Base-by-base conservation (phyloP, 2,888 invertebrate species). In the Euproctis similis region DNA sequence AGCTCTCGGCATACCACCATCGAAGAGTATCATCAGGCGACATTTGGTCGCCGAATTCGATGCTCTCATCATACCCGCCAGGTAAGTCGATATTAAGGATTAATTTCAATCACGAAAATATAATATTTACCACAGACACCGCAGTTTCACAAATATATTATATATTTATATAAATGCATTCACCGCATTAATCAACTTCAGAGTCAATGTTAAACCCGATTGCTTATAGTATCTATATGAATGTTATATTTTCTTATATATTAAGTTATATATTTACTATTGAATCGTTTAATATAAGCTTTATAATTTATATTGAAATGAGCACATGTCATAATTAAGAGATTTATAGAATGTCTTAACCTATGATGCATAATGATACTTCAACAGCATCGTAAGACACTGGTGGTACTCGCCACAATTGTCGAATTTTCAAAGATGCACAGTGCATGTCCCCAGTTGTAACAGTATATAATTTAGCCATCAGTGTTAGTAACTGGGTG, bases 41-140 rank as follows among this genome's bases (percentile, higher is more conserved):
- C 97, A 97, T 80, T 87, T 97, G 44, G 90, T 93, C 39, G 93
- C 95, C 3, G 96, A 97, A 86, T 89, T 97, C 56, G 96, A 96
- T 75, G 91, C 93, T 28, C 89, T 97, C 52, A 89, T 97, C 47
- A 89, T 94, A 64, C 96, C 97, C 53, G 96, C 97, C 69, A 95
- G 97, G 96, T 94, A 84, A 71, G 63, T 61, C 27, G 34, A 29
- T 19, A 36, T 3, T 8, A 2, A 8, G 30, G 39, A 33, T 36
- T 26, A 24, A 30, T 28, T 9, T 13, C 8, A 21, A 10, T 10
- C 31, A 34, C 24, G 55, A 49, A 59, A 62, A 62, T 53, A 54
- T 56, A 60, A 64, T 60, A 60, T 65, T 64, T 65, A 48, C 58
- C 47, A 43, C 19, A 45, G 33, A 48, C 39, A 37, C 30, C 19